phyloP scores from a whole-genome alignment of 1,140 invertebrate species.

The Halesus radiatus region DNA sequence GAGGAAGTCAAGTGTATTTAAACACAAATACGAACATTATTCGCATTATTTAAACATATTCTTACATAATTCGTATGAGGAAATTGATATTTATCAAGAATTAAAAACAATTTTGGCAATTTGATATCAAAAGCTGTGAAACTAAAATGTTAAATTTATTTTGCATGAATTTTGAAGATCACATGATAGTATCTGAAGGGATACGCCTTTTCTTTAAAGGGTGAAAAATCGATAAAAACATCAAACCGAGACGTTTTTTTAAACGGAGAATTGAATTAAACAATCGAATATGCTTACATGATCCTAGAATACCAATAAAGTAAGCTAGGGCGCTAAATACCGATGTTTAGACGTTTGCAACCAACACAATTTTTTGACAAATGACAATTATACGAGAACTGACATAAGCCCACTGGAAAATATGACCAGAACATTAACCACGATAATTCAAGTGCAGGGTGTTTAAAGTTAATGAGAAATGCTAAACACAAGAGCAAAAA shows the following conservation, averaged over 20 bases:
- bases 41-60: too few species aligned
- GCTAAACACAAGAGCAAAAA: slow-evolving; percentile 48
- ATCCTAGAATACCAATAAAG: background rate
- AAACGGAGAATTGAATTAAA: background rate
- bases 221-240: slow-evolving; percentile 25
- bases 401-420: slow-evolving; percentile 5
- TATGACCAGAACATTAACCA: background rate
- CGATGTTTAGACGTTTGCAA: slow-evolving; percentile 32
- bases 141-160: too few species aligned
- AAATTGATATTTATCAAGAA: too few species aligned
- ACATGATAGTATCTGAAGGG: slow-evolving; percentile 44
- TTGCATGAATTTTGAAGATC: slow-evolving; percentile 25
- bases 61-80: too few species aligned
- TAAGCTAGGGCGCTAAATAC: slow-evolving; percentile 15
- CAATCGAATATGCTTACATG: background rate
- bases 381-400: slow-evolving; percentile 27
- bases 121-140: too few species aligned
- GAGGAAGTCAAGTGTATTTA: too few species aligned
- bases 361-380: slow-evolving; percentile 31
- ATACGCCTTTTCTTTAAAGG: slow-evolving; percentile 42
- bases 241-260: background rate
- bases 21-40: too few species aligned
- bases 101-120: too few species aligned
- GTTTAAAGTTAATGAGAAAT: slow-evolving; percentile 14
- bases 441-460: background rate